Evolutionary conservation across 2,113 vertebrate genomes (phyloP).

Genomic region (Leucopsar rothschildi): DNA sequence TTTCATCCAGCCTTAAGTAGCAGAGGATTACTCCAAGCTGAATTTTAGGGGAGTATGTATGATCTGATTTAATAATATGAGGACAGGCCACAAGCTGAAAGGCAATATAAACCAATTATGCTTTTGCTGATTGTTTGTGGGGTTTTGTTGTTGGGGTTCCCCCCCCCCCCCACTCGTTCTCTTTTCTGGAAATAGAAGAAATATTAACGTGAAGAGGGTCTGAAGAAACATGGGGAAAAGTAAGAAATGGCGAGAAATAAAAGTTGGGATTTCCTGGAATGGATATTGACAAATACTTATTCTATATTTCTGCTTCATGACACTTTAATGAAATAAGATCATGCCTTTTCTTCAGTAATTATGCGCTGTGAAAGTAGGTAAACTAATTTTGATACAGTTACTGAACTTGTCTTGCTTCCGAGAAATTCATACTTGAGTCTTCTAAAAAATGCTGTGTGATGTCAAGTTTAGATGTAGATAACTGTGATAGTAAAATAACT

Average conservation of each 20-base stretch:
- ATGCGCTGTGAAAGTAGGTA: conserved; percentile 75
- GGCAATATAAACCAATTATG: conserved; percentile 39
- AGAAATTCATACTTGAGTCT: conserved; percentile 16
- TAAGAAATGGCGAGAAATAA: conserved; percentile 54
- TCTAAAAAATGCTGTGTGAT: conserved; percentile 18
- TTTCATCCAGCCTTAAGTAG: conserved; percentile 74
- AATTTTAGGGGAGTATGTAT: conserved; percentile 69
- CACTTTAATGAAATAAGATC: conserved; percentile 61
- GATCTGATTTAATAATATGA: conserved; percentile 66
- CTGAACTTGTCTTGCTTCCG: conserved; percentile 38
- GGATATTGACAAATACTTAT: conserved; percentile 44
- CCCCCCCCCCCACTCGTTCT: neutral
- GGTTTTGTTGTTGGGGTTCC: neutral
- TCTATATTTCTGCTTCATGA: conserved; percentile 56
- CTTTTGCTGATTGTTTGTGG: conserved; percentile 48
- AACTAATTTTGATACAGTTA: conserved; percentile 69
- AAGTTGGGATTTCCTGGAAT: conserved; percentile 49
- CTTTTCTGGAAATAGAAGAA: conserved; percentile 59
- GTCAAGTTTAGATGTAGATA: conserved; percentile 27
- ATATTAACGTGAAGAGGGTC: conserved; percentile 44
- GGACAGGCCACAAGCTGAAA: conserved; percentile 60
- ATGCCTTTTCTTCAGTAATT: conserved; percentile 64
- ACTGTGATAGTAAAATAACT: conserved; percentile 11
- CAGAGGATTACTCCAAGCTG: conserved; percentile 72
- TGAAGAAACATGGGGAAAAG: conserved; percentile 54